Percentiles rank a stretch among this genome's conserved stretches.
Evolutionary conservation across 1,140 invertebrate genomes (phyloP).

Genomic region (Ostrea edulis): DNA sequence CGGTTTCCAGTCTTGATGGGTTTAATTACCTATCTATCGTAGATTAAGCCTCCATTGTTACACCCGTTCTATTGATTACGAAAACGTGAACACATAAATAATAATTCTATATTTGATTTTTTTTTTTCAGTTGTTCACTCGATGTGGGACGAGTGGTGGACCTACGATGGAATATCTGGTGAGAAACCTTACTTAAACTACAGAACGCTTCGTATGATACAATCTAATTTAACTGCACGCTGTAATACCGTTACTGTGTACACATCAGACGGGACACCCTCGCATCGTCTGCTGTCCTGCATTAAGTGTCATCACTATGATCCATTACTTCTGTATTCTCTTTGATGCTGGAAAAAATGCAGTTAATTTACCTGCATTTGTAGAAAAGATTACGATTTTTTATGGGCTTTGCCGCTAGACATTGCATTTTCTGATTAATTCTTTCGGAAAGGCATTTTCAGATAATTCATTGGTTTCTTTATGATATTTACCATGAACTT

Average conservation of each 20-base stretch:
- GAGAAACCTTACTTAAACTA: background rate
- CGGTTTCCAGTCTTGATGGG: no score
- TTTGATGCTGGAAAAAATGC: conserved; percentile 13
- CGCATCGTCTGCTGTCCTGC: background rate
- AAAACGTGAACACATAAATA: background rate
- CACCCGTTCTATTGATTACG: background rate
- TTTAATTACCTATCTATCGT: no score
- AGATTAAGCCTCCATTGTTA: background rate
- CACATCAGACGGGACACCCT: background rate
- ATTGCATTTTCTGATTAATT: conserved; percentile 12
- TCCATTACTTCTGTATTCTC: conserved; percentile 1
- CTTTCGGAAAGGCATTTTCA: background rate
- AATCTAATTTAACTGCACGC: background rate
- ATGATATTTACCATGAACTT: no score
- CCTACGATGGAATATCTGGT: conserved; percentile 16
- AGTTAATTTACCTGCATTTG: background rate
- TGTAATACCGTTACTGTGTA: background rate
- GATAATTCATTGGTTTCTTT: background rate
- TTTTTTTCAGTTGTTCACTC: background rate
- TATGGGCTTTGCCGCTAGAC: background rate
- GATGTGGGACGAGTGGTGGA: conserved; percentile 28
- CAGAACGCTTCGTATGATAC: background rate
- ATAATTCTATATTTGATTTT: background rate
- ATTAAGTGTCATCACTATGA: background rate
- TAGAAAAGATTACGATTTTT: conserved; percentile 11